phyloP scores from a whole-genome alignment of 2,113 vertebrate genomes.

The Formicarius rufipectus region DNA sequence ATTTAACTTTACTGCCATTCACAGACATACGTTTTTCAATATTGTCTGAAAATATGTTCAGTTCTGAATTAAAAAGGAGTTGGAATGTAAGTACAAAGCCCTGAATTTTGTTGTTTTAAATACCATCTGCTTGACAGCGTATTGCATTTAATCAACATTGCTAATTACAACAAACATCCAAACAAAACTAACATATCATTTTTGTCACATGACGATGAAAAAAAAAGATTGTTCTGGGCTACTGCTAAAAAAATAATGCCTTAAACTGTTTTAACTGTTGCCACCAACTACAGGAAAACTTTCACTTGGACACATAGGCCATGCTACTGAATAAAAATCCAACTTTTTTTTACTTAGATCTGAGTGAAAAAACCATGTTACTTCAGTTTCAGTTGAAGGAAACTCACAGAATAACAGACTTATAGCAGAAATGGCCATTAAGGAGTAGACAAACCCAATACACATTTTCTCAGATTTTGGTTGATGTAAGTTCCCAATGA shows the following conservation, averaged over 20 bases:
- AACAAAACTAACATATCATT: conserved; percentile 17
- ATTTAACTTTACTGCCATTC: conserved; percentile 4
- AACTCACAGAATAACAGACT: background rate
- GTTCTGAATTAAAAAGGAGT: conserved; percentile 6
- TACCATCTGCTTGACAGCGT: conserved; percentile 46
- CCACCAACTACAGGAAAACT: background rate
- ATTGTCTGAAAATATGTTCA: conserved; percentile 45
- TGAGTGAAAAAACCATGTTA: background rate
- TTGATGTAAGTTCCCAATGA: background rate
- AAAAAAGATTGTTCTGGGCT: background rate
- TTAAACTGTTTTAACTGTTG: background rate
- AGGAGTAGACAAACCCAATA: background rate
- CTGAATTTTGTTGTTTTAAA: conserved; percentile 31
- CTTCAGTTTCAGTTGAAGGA: background rate
- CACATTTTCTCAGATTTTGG: background rate
- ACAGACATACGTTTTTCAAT: conserved; percentile 12
- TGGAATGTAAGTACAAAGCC: conserved; percentile 55
- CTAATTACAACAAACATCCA: conserved; percentile 43
- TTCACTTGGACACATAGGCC: background rate
- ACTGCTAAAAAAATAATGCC: background rate
- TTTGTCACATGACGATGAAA: background rate
- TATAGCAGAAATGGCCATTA: background rate
- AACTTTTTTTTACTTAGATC: background rate
- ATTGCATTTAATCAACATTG: conserved; percentile 43
- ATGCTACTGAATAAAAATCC: background rate